Evolutionary conservation across 2,888 invertebrate species (phyloP).

Genomic region (Cephus pulcher): DNA sequence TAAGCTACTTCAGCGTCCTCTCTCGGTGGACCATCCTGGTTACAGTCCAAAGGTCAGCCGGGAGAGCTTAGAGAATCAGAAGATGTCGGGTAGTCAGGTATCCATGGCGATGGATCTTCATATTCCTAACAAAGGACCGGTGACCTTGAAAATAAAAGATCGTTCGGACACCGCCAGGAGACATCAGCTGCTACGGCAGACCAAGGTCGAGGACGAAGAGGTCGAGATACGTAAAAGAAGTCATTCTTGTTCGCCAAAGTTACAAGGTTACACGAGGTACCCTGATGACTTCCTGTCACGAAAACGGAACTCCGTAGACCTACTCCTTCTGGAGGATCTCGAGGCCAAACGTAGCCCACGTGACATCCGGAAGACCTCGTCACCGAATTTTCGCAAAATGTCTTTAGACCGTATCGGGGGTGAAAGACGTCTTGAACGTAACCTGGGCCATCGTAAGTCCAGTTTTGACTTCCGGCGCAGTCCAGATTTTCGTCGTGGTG

Average conservation of each 20-base stretch:
- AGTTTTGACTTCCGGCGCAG: slow-evolving; percentile 60
- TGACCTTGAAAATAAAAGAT: slow-evolving; percentile 73
- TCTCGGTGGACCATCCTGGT: slow-evolving; percentile 84
- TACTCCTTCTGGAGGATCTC: slow-evolving; percentile 56
- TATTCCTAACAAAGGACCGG: slow-evolving; percentile 72
- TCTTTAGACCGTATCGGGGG: slow-evolving; percentile 59
- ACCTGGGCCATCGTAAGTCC: slow-evolving; percentile 55
- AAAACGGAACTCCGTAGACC: slow-evolving; percentile 60
- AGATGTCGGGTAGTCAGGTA: slow-evolving; percentile 74
- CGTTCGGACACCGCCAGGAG: slow-evolving; percentile 77
- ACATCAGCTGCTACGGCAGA: slow-evolving; percentile 81
- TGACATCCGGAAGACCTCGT: slow-evolving; percentile 57
- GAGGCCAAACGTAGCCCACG: slow-evolving; percentile 48
- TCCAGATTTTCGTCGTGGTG: slow-evolving; percentile 59
- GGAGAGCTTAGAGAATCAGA: slow-evolving; percentile 69
- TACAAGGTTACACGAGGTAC: slow-evolving; percentile 56
- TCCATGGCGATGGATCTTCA: slow-evolving; percentile 84
- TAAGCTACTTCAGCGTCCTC: slow-evolving; percentile 77
- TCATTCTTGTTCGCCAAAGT: slow-evolving; percentile 45
- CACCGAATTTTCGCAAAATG: slow-evolving; percentile 61
- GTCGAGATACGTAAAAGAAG: slow-evolving; percentile 44
- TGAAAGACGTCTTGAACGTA: slow-evolving; percentile 53
- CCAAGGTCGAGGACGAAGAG: slow-evolving; percentile 78
- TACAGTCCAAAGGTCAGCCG: slow-evolving; percentile 59
- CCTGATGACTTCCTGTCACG: slow-evolving; percentile 60